Evolutionary conservation across 2,113 vertebrate species (phyloP).

Genomic region (Madoqua kirkii): DNA sequence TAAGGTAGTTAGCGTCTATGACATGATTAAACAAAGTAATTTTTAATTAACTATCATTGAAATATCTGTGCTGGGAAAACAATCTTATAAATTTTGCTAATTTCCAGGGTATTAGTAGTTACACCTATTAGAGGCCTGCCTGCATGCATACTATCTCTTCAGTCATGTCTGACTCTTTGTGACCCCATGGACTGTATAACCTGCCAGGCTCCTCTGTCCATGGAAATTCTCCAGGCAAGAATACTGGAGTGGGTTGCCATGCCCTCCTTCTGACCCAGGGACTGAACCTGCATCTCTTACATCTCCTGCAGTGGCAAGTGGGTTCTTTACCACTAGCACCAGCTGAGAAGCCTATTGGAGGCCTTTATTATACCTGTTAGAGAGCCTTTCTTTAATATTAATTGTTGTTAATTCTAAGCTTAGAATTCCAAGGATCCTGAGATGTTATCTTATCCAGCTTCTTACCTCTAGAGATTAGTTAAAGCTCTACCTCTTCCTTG

Average conservation of each 20-base stretch:
- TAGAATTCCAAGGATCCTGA: neutral
- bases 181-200: neutral
- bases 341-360: neutral
- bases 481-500: neutral
- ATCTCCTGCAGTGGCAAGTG: neutral
- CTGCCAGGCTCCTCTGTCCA: neutral
- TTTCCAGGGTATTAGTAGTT: slow-evolving; percentile 27
- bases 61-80: slow-evolving; percentile 8
- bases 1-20: neutral
- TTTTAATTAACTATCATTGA: slow-evolving; percentile 25
- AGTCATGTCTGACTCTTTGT: neutral
- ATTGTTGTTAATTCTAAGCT: neutral
- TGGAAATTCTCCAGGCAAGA: neutral
- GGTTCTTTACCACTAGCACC: neutral
- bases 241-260: neutral
- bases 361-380: neutral
- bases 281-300: neutral
- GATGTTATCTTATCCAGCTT: neutral
- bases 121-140: neutral
- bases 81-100: slow-evolving; percentile 38
- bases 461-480: neutral
- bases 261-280: neutral
- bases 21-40: slow-evolving; percentile 32
- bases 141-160: neutral
- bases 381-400: neutral